Base-by-base conservation (phyloP, 1,140 invertebrate genomes). In the Holcopasites calliopsidis region DNA sequence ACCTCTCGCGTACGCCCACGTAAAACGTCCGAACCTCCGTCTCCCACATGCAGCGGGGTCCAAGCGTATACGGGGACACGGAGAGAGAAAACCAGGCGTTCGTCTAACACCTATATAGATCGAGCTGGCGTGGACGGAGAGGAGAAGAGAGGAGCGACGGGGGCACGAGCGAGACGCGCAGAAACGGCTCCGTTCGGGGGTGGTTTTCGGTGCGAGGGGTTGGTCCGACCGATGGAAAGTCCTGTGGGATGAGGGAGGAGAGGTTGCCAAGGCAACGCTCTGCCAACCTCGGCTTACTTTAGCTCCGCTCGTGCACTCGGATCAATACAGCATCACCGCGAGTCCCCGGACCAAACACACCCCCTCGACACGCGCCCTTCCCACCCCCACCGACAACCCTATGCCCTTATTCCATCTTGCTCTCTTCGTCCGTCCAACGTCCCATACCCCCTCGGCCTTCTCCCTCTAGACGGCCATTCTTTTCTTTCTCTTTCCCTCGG, bases 231-330 rank as follows among this genome's bases (percentile, higher is more conserved):
- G 65, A 83, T 58, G 87, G 84, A 35, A 86, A 84, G 78, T 74
- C 82, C 76, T 83, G 87, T 89, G 79, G 91, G 88, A 85, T 91
- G 91, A 84, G 92, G 88, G 86, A 21, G 60, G 91, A 88, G 60
- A 91, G 89, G 93, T 93, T 88, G 91, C 92, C 79, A 92, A 91
- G 85, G 92, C 92, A 87, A 93, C 92, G 82, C 92, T 90, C 42
- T 90, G 89, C 76, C 92, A 87, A 83, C 78, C 81, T 80, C 83
- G 87, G 89, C 90, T 91, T 90, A 89, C 88, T 91, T 90, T 90
- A 90, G 89, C 89, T 89, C 85, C 84, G 87, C 84, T 78, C 82
- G 70, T 81, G 80, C 66, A 76, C 77, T 76, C 84, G 89, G 90
- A 91, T 91, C 90, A 91, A 91, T 91, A 91, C 90, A 91, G 90